A percentile compares a stretch with the other conserved stretches of the same genome.
phyloP scores from a whole-genome alignment of 2,888 invertebrate species.

The Bugula neritina region DNA sequence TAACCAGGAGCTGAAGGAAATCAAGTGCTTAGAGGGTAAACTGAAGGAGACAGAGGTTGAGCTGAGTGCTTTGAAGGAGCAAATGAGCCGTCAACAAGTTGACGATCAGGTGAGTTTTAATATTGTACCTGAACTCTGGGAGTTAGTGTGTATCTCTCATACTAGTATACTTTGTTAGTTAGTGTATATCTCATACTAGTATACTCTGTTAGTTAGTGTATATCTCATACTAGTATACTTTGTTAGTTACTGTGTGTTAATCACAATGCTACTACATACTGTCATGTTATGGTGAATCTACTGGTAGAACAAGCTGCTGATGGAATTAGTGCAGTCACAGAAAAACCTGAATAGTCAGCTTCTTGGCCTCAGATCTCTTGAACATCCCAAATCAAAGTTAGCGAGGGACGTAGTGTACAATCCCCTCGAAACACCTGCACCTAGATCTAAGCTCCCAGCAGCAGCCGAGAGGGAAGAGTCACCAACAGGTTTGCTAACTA shows the following conservation, averaged over 20 bases:
- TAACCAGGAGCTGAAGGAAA: not conserved
- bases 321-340: not conserved
- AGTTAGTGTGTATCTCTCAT: no score
- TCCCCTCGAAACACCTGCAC: constrained; percentile 3
- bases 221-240: no score
- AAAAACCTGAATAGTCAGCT: not conserved
- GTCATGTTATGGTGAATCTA: no score
- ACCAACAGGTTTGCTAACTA: not conserved
- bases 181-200: no score
- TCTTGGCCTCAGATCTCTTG: not conserved
- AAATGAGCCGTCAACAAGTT: constrained; percentile 6
- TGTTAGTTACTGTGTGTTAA: no score
- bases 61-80: constrained; percentile 4
- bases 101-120: constrained; percentile 5
- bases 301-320: constrained; percentile 4
- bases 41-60: constrained; percentile 1
- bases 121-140: no score
- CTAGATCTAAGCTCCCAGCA: constrained; percentile 7
- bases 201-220: no score
- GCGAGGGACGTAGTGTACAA: not conserved
- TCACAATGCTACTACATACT: no score
- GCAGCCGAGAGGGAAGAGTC: not conserved
- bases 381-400: not conserved
- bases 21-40: constrained; percentile 10
- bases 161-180: no score